These are phyloP conservation scores for Chlorodrepanis virens DNA, from an alignment of 2,113 vertebrate species.

Conservation along the genomic window DNA sequence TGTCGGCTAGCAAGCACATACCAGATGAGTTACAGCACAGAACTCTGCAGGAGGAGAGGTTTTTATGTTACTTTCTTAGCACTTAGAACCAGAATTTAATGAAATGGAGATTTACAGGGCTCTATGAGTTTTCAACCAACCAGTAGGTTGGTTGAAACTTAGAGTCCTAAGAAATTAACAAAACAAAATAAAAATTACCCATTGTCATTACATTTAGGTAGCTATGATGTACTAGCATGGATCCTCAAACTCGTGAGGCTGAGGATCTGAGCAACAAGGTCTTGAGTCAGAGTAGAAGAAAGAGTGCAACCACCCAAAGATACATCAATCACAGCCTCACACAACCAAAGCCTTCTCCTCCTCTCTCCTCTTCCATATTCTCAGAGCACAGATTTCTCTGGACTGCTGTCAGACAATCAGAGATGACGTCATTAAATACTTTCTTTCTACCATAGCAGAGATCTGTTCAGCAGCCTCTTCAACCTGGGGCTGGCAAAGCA, in stretches of 20 bases:
- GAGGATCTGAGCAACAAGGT: background rate
- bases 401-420: background rate
- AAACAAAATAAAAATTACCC: background rate
- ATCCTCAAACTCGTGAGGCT: background rate
- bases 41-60: background rate
- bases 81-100: background rate
- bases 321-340: background rate
- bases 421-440: background rate
- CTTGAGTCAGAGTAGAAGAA: background rate
- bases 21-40: background rate
- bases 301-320: rapidly evolving
- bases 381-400: background rate
- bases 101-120: background rate
- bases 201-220: background rate
- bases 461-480: background rate
- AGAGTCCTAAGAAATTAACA: background rate
- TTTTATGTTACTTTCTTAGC: background rate
- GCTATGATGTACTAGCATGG: background rate
- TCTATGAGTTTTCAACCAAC: background rate
- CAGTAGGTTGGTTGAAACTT: background rate
- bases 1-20: background rate
- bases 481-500: background rate
- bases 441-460: background rate
- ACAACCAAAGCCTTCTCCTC: background rate
- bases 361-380: background rate